Base-by-base conservation (phyloP, 2,797 vertebrate species). In the Dendrocincla tyrannina region DNA sequence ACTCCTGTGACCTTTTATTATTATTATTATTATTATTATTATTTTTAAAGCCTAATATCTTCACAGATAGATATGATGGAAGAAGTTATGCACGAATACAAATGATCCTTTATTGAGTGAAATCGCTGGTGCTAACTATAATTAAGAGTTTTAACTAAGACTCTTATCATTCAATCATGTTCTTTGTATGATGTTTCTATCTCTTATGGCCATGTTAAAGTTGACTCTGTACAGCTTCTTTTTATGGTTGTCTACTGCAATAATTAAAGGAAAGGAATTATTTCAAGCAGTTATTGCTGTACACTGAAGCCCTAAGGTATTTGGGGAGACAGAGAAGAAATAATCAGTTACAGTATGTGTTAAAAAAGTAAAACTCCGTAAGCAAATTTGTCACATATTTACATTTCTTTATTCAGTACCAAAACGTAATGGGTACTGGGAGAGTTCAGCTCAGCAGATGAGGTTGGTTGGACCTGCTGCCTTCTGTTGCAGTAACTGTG, bases 261-360 rank as follows among this genome's bases (percentile, higher is more conserved):
- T 85, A 90, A 86, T 94, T 89, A 83, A 94, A 89, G 64, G 47
- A 74, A 83, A 66, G 17, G 50, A 85, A 84, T 80, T 81, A 14
- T 95, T 94, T 92, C 39, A 72, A 85, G 55, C 50, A 44, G 44
- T 91, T 89, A 67, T 53, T 92, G 79, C 69, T 2, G 12, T 81
- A 91, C 91, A 94, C 41, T 14, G 22, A 88, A 93, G 73, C 82
- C 73, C 10, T 74, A n/a, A 89, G 85, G 69, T 86, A n/a, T 78
- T 49, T 94, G 64, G 20, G 62, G 50, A 92, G 87, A 73, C 50
- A 37, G 70, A 39, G 81, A 80, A 93, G 77, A 89, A 95, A 76
- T 59, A 74, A 80, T 84, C 69, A 86, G 33, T 77, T 92, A 46
- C 58, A 75, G 11, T 67, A 27, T 30, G 14, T 76, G 68, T 76